Base-by-base conservation (phyloP, 2,797 vertebrate genomes). In the Sebastiscus tertius region DNA sequence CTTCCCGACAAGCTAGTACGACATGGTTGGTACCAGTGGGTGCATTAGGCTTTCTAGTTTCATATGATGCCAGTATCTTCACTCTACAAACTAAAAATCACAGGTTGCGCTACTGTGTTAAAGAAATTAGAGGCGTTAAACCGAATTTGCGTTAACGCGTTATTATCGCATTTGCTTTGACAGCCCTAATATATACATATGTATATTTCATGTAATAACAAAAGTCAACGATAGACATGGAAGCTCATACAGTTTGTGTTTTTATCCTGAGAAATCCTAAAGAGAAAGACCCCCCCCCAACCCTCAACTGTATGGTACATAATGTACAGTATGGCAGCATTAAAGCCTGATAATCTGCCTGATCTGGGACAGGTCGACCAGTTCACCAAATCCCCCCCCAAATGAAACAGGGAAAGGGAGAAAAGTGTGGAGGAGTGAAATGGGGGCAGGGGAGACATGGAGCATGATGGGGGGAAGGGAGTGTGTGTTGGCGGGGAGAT, bases 331-430 rank as follows among this genome's bases (percentile, higher is more conserved):
- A 75, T 58, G 20, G 65, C 61, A 49, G 26, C 3, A 72, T 52
- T 91, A 90, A 92, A 92, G 63, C 91, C 72, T 70, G 56, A 73
- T 94, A 93, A 95, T 92, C 94, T 94, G 84, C 78, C 26, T 76
- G 84, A 95, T 93, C 88, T 92, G 84, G 89, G 81, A 83, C 89
- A 91, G 61, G 77, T 55, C 75, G 77, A 71, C 68, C 61, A 76
- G 75, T 84, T 81, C 79, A 88, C 75, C 77, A 71, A 81, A 71
- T 36, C 83, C 75, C 46, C 36, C 68, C 55, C 29, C 24, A 78
- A 82, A 79, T 73, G 69, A 87, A 81, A 65, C 63, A 78, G 70
- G 36, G 69, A 85, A 82, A 80, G 73, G 81, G 64, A 68, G 63
- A 69, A 86, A 85, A 74, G 49, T 63, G 84, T 72, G 66, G 74